Evolutionary conservation across 2,888 invertebrate species (phyloP).

Genomic region (Eustalomyia histrio): DNA sequence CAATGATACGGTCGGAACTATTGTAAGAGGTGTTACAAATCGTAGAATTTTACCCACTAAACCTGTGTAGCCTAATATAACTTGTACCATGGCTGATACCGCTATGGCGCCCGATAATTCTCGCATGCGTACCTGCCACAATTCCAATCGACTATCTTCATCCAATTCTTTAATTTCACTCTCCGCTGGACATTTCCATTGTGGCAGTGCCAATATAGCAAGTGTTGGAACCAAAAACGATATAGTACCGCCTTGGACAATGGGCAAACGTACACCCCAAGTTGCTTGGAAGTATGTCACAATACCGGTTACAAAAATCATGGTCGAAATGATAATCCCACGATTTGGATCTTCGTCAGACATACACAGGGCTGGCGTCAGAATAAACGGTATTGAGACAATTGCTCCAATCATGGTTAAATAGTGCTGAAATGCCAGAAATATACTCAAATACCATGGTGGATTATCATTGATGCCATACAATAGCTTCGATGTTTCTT

Average conservation of each 20-base stretch:
- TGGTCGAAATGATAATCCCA: slow-evolving; percentile 89
- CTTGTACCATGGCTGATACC: slow-evolving; percentile 87
- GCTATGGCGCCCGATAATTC: slow-evolving; percentile 92
- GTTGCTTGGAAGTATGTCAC: slow-evolving; percentile 87
- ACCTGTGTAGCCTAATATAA: slow-evolving; percentile 86
- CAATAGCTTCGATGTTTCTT: slow-evolving; percentile 75
- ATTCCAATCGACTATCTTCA: slow-evolving; percentile 81
- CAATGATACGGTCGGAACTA: slow-evolving; percentile 90
- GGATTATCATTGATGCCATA: slow-evolving; percentile 91
- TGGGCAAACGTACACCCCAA: slow-evolving; percentile 87
- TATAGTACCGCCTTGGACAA: slow-evolving; percentile 89
- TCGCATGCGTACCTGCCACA: slow-evolving; percentile 89
- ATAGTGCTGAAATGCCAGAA: slow-evolving; percentile 91
- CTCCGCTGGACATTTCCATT: slow-evolving; percentile 85
- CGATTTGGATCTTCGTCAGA: slow-evolving; percentile 86
- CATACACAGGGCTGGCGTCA: slow-evolving; percentile 91
- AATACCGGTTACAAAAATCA: slow-evolving; percentile 90
- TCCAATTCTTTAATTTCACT: slow-evolving; percentile 81
- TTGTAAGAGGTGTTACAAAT: slow-evolving; percentile 90
- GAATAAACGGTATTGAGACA: slow-evolving; percentile 89
- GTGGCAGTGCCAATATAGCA: slow-evolving; percentile 85
- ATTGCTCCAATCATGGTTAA: slow-evolving; percentile 92
- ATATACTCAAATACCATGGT: slow-evolving; percentile 90
- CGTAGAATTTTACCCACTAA: slow-evolving; percentile 87
- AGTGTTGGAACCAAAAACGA: slow-evolving; percentile 89